These are phyloP conservation scores for Hydrozoanthus gracilis DNA, from an alignment of 92 coral and sea anemone genomes.

Conservation along the genomic window DNA sequence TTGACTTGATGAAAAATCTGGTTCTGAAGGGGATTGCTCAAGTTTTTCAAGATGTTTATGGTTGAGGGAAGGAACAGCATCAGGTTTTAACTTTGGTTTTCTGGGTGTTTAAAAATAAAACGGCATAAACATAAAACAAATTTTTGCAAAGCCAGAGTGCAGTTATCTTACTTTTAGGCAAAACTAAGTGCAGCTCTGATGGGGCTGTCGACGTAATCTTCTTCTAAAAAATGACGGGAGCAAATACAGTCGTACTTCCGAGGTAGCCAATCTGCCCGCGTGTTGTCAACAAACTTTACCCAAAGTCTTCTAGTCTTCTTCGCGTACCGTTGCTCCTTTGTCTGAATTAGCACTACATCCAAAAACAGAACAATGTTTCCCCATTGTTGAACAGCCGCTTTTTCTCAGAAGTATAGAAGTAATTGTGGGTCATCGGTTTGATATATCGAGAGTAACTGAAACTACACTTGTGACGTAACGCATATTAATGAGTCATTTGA, in stretches of 20 bases:
- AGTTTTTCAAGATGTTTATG: not conserved
- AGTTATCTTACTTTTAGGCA: not conserved
- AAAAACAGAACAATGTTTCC: not conserved
- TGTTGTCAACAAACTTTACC: not conserved
- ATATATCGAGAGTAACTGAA: too few relatives aligned
- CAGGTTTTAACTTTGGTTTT: conserved; percentile 13
- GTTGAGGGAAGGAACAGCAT: not conserved
- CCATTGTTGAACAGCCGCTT: too few relatives aligned
- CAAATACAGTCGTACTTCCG: not conserved
- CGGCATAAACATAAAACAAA: not conserved
- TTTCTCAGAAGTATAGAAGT: too few relatives aligned
- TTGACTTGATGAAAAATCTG: not conserved
- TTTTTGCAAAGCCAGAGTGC: not conserved
- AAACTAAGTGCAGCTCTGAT: not conserved
- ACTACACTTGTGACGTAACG: too few relatives aligned
- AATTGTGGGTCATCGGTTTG: too few relatives aligned
- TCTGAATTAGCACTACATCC: conserved; percentile 12
- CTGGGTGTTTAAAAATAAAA: not conserved
- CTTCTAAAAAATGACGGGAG: not conserved
- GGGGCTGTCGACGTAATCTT: not conserved
- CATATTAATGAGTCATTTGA: too few relatives aligned
- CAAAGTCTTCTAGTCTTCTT: not conserved
- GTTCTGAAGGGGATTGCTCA: not conserved
- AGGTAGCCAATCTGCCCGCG: not conserved
- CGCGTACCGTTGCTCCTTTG: not conserved